These are phyloP conservation scores for Gnatocerus cornutus DNA, from an alignment of 2,888 invertebrate species.

Conservation along the genomic window DNA sequence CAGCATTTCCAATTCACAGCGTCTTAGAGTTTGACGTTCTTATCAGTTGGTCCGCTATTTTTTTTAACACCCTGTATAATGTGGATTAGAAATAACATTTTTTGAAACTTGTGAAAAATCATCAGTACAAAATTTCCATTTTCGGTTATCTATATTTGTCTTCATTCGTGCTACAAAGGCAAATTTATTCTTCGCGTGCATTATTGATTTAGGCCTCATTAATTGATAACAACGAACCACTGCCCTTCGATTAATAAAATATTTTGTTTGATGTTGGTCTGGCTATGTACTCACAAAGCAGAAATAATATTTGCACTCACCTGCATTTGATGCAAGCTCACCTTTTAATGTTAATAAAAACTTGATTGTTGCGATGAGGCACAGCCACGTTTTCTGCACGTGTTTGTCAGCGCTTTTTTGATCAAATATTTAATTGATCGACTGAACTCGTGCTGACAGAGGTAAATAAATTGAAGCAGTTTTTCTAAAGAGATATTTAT, in stretches of 20 bases:
- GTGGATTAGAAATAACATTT: too few relatives aligned
- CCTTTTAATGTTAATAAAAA: constrained; percentile 25
- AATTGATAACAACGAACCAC: constrained; percentile 7
- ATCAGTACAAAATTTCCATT: too few relatives aligned
- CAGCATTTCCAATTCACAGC: too few relatives aligned
- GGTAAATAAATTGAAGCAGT: too few relatives aligned
- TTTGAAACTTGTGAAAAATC: too few relatives aligned
- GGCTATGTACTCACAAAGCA: not conserved
- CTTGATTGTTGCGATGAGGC: constrained; percentile 27
- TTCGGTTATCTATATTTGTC: too few relatives aligned
- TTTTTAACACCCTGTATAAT: too few relatives aligned
- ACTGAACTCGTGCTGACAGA: too few relatives aligned
- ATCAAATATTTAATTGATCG: constrained; percentile 7
- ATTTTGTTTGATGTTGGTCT: constrained; percentile 25
- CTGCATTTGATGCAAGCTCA: constrained; percentile 25
- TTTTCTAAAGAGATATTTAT: not conserved
- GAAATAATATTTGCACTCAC: constrained; percentile 19
- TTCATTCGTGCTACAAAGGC: not conserved
- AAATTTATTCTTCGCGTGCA: constrained; percentile 6
- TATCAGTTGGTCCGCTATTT: too few relatives aligned
- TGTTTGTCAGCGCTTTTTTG: constrained; percentile 23
- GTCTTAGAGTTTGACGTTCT: too few relatives aligned
- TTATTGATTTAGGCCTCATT: constrained; percentile 20
- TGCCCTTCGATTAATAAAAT: constrained; percentile 22
- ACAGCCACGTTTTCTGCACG: constrained; percentile 39